Base-by-base conservation (phyloP, 2,888 invertebrate genomes). In the Plagodis pulveraria region DNA sequence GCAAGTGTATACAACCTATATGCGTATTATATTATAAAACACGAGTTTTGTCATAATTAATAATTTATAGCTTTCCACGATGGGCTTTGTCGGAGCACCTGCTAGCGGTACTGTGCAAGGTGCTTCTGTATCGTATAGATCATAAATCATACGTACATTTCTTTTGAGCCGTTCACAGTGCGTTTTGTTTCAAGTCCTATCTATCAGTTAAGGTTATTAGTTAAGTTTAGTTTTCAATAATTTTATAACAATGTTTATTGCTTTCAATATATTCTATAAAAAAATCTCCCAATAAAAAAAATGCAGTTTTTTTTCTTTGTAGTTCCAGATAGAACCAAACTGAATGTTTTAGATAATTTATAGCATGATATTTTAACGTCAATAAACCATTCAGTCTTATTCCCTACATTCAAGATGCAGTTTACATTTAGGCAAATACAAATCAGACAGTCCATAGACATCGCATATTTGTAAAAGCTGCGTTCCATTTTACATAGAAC, bases 31-130 rank as follows among this genome's bases (percentile, higher is more conserved):
- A 81, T 81, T 80, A 80, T 78, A 75, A 61, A 56, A 53, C 44
- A 60, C 71, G 76, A 79, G 83, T 83, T 10, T 87, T 90, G 87
- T 91, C 88, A 91, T 90, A 91, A 91, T 92, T 89, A 89, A 89
- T 91, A 90, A 91, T 91, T 89, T 91, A 91, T 91, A 77, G 86
- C 80, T 87, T 85, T 90, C 86, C 81, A 80, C 86, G 79, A 77
- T 76, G 64, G n/a, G 62, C 81, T 86, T 89, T 88, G 86, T 81
- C 58, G 60, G 55, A 67, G 86, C 91, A 88, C 87, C 88, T 89
- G 60, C 52, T 35, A 56, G 55, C 40, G 59, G 89, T 63, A 70
- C 67, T 68, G 69, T 67, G 83, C 84, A 88, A 89, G 87, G 86
- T 89, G 91, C 91, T 88, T 84, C 89, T 89, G 89, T 87, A 81